Evolutionary conservation across 2,797 vertebrate species (phyloP).

Genomic region (Typhlichthys eigenmanni): DNA sequence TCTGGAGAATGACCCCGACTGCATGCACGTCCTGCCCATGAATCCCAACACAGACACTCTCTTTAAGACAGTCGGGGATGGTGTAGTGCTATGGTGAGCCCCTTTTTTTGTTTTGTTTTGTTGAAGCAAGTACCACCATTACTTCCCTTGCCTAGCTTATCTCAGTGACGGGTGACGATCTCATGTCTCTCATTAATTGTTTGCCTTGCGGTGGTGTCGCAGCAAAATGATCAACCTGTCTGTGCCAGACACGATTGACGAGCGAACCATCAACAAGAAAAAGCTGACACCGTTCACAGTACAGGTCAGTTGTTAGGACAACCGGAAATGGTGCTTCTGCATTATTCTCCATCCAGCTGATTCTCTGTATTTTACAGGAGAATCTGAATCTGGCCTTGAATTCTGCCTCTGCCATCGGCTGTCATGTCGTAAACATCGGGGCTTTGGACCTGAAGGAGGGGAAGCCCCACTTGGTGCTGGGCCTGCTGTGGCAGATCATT

Average conservation of each 20-base stretch:
- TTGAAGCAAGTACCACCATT: neutral
- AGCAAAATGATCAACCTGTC: slow-evolving; percentile 99
- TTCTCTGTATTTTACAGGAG: slow-evolving; percentile 76
- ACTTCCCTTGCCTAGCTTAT: neutral
- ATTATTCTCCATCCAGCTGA: neutral
- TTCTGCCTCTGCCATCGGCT: slow-evolving; percentile 96
- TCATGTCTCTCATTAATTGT: neutral
- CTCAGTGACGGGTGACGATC: neutral
- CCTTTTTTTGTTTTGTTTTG: slow-evolving; percentile 14
- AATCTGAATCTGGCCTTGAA: slow-evolving; percentile 97
- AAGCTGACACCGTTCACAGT: slow-evolving; percentile 91
- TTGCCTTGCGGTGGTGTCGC: slow-evolving; percentile 22
- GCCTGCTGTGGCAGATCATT: slow-evolving; percentile 98
- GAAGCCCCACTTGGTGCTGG: slow-evolving; percentile 94
- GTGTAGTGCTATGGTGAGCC: slow-evolving; percentile 93
- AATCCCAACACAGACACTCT: slow-evolving; percentile 89
- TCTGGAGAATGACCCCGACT: slow-evolving; percentile 91
- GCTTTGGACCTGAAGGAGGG: slow-evolving; percentile 93
- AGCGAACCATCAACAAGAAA: slow-evolving; percentile 97
- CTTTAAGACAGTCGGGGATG: slow-evolving; percentile 89
- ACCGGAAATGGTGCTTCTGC: neutral
- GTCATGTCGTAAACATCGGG: slow-evolving; percentile 97
- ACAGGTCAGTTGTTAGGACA: slow-evolving; percentile 77
- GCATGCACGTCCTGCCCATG: slow-evolving; percentile 90
- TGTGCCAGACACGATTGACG: slow-evolving; percentile 96